Evolutionary conservation across 2,888 invertebrate species (phyloP).

Genomic region (Agrypnus murinus): DNA sequence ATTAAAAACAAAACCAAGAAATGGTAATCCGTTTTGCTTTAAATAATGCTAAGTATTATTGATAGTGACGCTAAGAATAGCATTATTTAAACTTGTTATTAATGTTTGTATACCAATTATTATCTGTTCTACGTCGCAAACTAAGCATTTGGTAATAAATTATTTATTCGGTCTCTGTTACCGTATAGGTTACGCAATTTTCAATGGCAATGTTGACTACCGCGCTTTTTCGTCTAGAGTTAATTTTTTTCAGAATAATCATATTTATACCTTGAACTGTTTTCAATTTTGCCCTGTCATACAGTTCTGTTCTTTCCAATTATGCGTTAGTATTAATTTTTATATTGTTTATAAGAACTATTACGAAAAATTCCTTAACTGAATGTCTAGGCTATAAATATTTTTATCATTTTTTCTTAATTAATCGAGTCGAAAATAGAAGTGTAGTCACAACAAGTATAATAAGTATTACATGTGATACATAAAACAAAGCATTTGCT

Average conservation of each 20-base stretch:
- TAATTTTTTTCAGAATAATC: background rate
- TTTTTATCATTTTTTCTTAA: background rate
- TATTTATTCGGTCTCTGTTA: constrained; percentile 3
- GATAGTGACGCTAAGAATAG: no score
- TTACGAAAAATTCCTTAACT: background rate
- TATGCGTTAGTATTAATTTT: background rate
- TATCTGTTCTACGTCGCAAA: background rate
- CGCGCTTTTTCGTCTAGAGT: background rate
- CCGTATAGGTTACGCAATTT: background rate
- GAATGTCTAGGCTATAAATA: no score
- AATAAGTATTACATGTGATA: background rate
- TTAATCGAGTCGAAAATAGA: background rate
- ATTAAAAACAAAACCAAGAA: no score
- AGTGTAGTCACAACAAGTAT: background rate
- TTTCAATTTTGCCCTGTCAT: background rate
- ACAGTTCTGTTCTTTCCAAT: background rate
- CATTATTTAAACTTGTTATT: no score
- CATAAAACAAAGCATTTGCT: constrained; percentile 45
- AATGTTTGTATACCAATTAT: no score
- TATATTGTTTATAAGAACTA: background rate
- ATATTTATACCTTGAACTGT: background rate
- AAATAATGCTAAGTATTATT: no score
- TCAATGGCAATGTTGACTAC: background rate
- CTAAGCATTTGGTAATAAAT: background rate
- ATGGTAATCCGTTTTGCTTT: no score